Base-by-base conservation (phyloP, 2,797 vertebrate genomes). In the Galaxias olidus region DNA sequence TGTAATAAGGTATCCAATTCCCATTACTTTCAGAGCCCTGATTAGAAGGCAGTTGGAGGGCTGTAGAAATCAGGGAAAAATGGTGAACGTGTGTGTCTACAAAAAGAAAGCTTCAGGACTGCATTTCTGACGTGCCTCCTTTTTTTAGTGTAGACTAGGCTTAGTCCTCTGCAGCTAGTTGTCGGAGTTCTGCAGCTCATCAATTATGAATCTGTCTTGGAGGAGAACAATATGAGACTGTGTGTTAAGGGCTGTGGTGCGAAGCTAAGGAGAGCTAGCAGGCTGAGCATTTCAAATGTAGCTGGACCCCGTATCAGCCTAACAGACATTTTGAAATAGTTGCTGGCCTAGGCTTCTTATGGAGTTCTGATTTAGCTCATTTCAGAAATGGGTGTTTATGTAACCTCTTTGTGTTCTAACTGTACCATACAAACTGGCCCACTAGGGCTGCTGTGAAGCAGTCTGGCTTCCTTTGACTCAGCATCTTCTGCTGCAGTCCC, bases 401-500 rank as follows among this genome's bases (percentile, higher is more conserved):
- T 61, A 40, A 61, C 58, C 45, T 60, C 9, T 14, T 40, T 49
- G 49, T 49, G n/a, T 30, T 19, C 52, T 54, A n/a, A 48, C 47
- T 46, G 55, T 10, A 65, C 47, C 48, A 50, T 0, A 8, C 54
- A 10, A 19, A 47, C 8, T 53, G n/a, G 65, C 42, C 69, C n/a
- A 54, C 57, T n/a, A 43, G 66, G 51, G 53, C 58, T 52, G 49
- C 4, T 41, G 44, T 20, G 50, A 78, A 61, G 15, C 17, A 18
- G 18, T 15, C 42, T 56, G 59, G 42, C 62, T 69, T 46, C 5
- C 46, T 50, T 60, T 86, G 84, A 86, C 68, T 86, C 84, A 85
- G 84, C 86, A 80, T 76, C 58, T 75, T 44, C 76, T 81, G 84
- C 84, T 42, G 8, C 53, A 49, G 15, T 66, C 63, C 41, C 65